Evolutionary conservation across 2,888 invertebrate species (phyloP), one percentile per base, ranked within the genome.

Genomic region (Megaustenia siamemsis): DNA sequence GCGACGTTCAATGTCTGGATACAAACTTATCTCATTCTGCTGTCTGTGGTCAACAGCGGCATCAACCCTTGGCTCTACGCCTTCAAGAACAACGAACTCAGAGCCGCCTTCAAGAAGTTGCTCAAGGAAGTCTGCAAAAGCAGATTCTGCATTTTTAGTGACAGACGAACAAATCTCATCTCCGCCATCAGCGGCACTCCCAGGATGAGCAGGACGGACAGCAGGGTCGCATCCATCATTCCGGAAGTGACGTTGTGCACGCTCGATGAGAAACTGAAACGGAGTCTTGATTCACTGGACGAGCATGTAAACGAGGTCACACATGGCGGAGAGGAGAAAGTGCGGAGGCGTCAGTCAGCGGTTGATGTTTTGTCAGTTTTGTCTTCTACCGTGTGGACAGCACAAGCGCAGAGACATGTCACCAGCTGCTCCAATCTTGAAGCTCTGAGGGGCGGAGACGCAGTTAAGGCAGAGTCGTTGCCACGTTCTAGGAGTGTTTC

Each of bases 31-130:
- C 92, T 96, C 60, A 95, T 95, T 4, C 93, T 96, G n/a, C 95
- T 96, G 1, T 95, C 96, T n/a, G 93, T 96, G 71, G 94, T 95
- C 6, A 95, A 95, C 92, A 95, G 95, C 90, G 95, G 95, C 8
- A 94, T 95, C 85, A 96, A 96, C 90, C 96, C 96, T 0, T 96
- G 96, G 96, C 95, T 96, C 66, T 96, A 96, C 92, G 96, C 96
- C 3, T 96, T 95, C 91, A 95, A 96, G 87, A 96, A 96, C 89
- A 94, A 95, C 0, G 96, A 96, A 90, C 95, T 96, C 89, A 94
- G 96, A n/a, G 93, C 95, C 0, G 96, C 96, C 0, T 95, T 95
- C 1, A 87, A 86, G 35, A 85, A 85, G 38, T 66, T 90, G 12
- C 86, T 86, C 43, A 84, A 77, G 38, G 77, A 86, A 18, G 63